Evolutionary conservation across 2,888 invertebrate species (phyloP).

Genomic region (Xanthia togata): DNA sequence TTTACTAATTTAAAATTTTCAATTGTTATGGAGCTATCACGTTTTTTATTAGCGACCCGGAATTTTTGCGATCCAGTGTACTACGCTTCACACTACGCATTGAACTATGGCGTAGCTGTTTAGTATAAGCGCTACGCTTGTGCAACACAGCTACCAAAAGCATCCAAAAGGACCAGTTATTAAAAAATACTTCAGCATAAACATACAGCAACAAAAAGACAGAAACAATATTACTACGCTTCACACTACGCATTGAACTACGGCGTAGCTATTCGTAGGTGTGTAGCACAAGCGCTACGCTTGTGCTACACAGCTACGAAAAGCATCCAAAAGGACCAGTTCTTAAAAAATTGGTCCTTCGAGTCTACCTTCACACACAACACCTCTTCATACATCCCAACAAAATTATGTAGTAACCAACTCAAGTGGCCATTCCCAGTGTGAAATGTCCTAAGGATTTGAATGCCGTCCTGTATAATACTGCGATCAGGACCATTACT

Average conservation of each 20-base stretch:
- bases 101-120: too few relatives aligned
- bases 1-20: too few relatives aligned
- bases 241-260: neutral
- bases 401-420: constrained; percentile 24
- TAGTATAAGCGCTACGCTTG: too few relatives aligned
- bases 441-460: constrained; percentile 52
- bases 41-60: too few relatives aligned
- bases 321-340: neutral
- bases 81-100: too few relatives aligned
- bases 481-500: constrained; percentile 65
- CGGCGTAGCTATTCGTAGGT: neutral
- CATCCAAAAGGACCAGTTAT: too few relatives aligned
- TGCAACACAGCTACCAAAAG: too few relatives aligned
- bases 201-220: neutral
- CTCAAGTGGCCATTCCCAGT: constrained; percentile 25
- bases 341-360: neutral
- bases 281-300: constrained; percentile 7
- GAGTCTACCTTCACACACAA: neutral
- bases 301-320: neutral
- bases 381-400: neutral
- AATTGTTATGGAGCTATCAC: too few relatives aligned
- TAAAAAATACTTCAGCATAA: neutral
- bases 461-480: constrained; percentile 61
- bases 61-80: too few relatives aligned
- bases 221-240: neutral